Conservation (phyloP, 2,113 vertebrate species). For the human (Homo sapiens) region GRCh38 chr5:92653001-92653500, state of each 20-base stretch:
- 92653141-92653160: conserved; percentile 42
- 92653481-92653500: background rate
- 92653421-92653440: background rate
- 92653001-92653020: conserved; percentile 76
- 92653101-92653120: background rate
- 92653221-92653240: background rate
- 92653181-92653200: conserved; percentile 4
- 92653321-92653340: background rate
- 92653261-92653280: background rate
- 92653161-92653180: background rate
- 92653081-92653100: conserved; percentile 18
- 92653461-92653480: background rate
- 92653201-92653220: background rate
- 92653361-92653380: background rate
- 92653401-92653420: background rate
- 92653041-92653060: conserved; percentile 51
- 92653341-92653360: background rate
- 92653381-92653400: background rate
- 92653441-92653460: background rate
- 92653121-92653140: background rate
- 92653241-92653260: conserved; percentile 49
- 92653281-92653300: background rate
- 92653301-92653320: background rate
- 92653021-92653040: conserved; percentile 66
- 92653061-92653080: background rate